phyloP scores from a whole-genome alignment of 2,113 vertebrate genomes.

The Notarius quadriscutis region DNA sequence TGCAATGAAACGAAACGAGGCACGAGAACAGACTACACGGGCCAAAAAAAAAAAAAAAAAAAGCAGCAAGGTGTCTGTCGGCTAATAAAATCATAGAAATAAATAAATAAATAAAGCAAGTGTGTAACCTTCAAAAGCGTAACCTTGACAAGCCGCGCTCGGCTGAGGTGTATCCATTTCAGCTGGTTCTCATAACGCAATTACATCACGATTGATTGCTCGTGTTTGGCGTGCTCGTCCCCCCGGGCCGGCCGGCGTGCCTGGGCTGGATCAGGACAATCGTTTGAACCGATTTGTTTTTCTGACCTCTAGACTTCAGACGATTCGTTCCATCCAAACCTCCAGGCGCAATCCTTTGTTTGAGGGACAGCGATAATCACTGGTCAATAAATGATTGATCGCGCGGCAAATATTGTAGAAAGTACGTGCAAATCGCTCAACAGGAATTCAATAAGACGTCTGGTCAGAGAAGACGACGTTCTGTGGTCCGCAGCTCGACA shows the following conservation, averaged over 20 bases:
- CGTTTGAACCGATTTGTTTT: slow-evolving; percentile 29
- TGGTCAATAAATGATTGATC: slow-evolving; percentile 20
- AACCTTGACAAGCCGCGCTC: slow-evolving; percentile 37
- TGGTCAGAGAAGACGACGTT: neutral
- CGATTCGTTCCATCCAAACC: slow-evolving; percentile 24
- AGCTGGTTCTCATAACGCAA: slow-evolving; percentile 54
- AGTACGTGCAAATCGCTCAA: slow-evolving; percentile 16
- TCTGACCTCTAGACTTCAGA: slow-evolving; percentile 32
- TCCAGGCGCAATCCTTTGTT: slow-evolving; percentile 30
- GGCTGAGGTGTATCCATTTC: slow-evolving; percentile 36
- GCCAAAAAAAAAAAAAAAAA: neutral
- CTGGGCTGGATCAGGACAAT: slow-evolving; percentile 47
- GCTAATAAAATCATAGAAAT: neutral
- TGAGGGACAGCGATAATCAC: slow-evolving; percentile 13
- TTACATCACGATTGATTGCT: slow-evolving; percentile 50
- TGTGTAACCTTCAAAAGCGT: slow-evolving; percentile 23
- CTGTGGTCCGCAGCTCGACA: neutral
- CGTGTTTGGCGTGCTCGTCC: slow-evolving; percentile 35
- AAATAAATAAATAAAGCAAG: neutral
- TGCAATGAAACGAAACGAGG: slow-evolving; percentile 20
- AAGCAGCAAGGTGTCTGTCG: slow-evolving; percentile 11
- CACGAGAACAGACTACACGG: too few species aligned
- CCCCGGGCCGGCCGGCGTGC: slow-evolving; percentile 1
- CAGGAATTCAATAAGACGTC: slow-evolving; percentile 18
- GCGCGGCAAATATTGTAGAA: neutral